These are phyloP conservation scores for Acrocephalus kingi DNA, from an alignment of 2,113 vertebrate genomes.

Conservation along the genomic window DNA sequence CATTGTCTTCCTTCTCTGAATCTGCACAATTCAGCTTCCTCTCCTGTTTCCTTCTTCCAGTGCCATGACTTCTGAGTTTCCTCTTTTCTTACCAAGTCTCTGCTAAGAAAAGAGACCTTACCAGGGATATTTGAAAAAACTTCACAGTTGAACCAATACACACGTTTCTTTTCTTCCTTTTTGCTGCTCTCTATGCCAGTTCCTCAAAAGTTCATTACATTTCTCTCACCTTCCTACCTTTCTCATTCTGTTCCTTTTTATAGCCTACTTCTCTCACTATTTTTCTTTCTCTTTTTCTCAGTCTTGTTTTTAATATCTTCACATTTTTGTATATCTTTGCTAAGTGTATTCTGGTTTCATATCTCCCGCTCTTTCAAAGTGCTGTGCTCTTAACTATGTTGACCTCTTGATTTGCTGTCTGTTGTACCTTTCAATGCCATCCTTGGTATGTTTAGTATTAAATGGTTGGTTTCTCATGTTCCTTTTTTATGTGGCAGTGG, in stretches of 20 bases:
- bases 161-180: background rate
- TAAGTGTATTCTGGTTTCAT: background rate
- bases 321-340: background rate
- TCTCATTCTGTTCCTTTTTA: background rate
- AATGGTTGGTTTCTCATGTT: background rate
- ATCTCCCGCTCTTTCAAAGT: background rate
- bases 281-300: background rate
- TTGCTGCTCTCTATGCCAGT: background rate
- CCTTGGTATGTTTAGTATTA: background rate
- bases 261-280: background rate
- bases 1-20: background rate
- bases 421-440: background rate
- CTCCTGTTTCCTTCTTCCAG: background rate
- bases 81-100: background rate
- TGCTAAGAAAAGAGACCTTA: background rate
- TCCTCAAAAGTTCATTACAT: background rate
- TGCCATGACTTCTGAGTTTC: background rate
- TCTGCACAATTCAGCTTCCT: constrained; percentile 2
- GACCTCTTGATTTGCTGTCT: background rate
- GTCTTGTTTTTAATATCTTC: background rate
- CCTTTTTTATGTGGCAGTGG: background rate
- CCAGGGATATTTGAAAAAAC: background rate
- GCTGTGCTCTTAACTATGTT: background rate
- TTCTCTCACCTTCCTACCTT: background rate
- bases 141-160: background rate